Evolutionary conservation across 1,140 invertebrate genomes (phyloP).

Genomic region (Fopius arisanus): DNA sequence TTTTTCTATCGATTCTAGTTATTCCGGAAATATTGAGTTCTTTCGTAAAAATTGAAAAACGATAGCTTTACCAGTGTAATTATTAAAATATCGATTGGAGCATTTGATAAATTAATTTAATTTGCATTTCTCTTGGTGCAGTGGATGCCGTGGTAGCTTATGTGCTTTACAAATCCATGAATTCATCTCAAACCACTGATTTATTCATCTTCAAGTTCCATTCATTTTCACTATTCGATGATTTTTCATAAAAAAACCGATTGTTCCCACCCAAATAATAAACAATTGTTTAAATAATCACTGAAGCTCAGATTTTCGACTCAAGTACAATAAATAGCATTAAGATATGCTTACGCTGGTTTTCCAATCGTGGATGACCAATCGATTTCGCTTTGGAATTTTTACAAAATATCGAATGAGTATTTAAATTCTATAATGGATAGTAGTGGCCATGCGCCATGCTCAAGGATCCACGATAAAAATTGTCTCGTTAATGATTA

Average conservation of each 20-base stretch:
- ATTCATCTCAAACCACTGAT: background rate
- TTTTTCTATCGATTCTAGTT: no score
- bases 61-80: no score
- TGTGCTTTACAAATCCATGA: background rate
- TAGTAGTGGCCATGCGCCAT: background rate
- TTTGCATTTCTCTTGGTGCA: background rate
- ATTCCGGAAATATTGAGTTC: no score
- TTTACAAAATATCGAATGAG: background rate
- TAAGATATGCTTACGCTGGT: constrained; percentile 20
- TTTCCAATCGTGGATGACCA: background rate
- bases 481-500: background rate
- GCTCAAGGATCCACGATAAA: background rate
- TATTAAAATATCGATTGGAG: background rate
- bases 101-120: background rate
- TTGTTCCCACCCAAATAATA: background rate
- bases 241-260: constrained; percentile 2
- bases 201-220: background rate
- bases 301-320: constrained; percentile 18
- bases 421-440: background rate
- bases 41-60: no score
- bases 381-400: background rate
- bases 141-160: background rate
- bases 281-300: background rate
- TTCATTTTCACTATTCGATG: background rate
- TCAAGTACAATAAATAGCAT: constrained; percentile 40